These are phyloP conservation scores for Leptinotarsa lineolata DNA, from an alignment of 1,140 invertebrate species.

Conservation along the genomic window DNA sequence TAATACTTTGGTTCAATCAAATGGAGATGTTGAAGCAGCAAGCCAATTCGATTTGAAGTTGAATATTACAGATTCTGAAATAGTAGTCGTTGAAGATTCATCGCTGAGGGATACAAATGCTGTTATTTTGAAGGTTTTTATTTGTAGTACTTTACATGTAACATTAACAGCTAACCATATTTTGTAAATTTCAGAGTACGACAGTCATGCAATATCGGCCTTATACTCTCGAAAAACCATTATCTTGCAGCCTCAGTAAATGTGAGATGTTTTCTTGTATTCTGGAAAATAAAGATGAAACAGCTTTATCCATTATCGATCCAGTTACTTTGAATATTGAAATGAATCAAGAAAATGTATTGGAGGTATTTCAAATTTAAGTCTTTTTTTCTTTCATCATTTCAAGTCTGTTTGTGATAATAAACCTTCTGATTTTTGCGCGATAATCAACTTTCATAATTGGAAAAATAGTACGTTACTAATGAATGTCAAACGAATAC, in stretches of 20 bases:
- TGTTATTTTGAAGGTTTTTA: constrained; percentile 82
- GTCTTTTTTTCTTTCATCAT: too few species aligned
- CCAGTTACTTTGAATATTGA: constrained; percentile 83
- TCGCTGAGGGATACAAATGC: constrained; percentile 88
- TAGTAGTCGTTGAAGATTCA: constrained; percentile 91
- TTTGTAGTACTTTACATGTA: background rate
- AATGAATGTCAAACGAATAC: too few species aligned
- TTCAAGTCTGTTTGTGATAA: too few species aligned
- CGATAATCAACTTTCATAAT: too few species aligned
- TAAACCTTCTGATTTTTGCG: too few species aligned
- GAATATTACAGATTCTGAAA: constrained; percentile 93
- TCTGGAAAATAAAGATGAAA: constrained; percentile 89
- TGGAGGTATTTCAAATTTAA: constrained; percentile 50
- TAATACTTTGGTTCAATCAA: constrained; percentile 40
- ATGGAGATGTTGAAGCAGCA: constrained; percentile 31
- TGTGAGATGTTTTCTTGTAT: constrained; percentile 94
- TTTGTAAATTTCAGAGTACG: constrained; percentile 67
- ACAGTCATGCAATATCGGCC: constrained; percentile 83
- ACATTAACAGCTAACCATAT: background rate
- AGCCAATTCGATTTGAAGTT: constrained; percentile 83
- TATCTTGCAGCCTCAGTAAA: constrained; percentile 86
- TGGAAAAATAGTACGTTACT: too few species aligned
- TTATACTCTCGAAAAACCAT: constrained; percentile 70
- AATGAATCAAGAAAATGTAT: constrained; percentile 59
- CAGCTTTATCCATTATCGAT: constrained; percentile 94